Base-by-base conservation (phyloP, 2,797 vertebrate species). In the Sebastes nivosus region DNA sequence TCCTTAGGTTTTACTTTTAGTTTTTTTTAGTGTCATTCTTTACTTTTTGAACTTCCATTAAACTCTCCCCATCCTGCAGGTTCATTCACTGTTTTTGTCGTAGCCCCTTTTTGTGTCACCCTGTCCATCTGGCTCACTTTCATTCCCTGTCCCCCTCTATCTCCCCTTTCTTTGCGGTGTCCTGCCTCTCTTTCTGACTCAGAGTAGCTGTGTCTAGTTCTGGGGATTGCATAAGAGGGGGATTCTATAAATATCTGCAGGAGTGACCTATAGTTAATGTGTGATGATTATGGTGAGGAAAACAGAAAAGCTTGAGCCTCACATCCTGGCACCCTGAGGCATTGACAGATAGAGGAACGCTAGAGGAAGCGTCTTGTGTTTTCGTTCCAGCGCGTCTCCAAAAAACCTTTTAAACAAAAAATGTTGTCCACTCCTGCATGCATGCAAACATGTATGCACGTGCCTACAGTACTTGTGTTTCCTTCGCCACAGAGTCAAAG, bases 171-270 rank as follows among this genome's bases (percentile, higher is more conserved):
- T 82, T 85, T 88, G 29, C 60, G 63, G 24, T 82, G 81, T 80
- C 46, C 42, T 75, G 42, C 22, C 54, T 84, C 7, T 82, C 77
- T 79, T 61, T 83, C 83, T 89, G 85, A 83, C 81, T 92, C 74
- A 89, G 78, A 92, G 81, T 80, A 88, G 85, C 79, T 85, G 75
- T 83, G 87, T 92, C 91, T 90, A 72, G 60, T 80, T 89, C 84
- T 90, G 87, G 88, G 73, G 55, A 87, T 94, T 94, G 82, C 89
- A 88, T 95, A 93, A 94, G 83, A 80, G 16, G 25, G 20, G 42
- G 55, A 78, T 89, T 82, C 94, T 94, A 95, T 93, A 93, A 93
- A 94, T 94, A 95, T 89, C 83, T 76, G 24, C 59, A 85, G 75
- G 87, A 88, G 69, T 75, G 88, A 93, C 87, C 87, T 84, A 79